phyloP scores from a whole-genome alignment of 2,113 vertebrate species.

The Sebastes fasciatus region DNA sequence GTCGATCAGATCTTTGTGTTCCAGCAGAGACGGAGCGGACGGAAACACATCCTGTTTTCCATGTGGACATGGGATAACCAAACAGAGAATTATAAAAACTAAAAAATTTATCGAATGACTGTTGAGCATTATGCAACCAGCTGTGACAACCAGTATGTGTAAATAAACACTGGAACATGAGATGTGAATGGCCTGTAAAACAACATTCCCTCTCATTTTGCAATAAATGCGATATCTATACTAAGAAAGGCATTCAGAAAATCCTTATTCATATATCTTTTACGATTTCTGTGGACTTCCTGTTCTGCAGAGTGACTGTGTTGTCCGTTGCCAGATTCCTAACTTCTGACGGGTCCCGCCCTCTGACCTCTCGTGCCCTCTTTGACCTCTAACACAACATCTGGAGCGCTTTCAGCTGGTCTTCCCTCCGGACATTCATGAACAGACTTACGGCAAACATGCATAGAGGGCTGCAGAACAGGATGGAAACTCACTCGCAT shows the following conservation, averaged over 20 bases:
- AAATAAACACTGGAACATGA: conserved; percentile 27
- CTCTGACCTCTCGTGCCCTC: conserved; percentile 42
- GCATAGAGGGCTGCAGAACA: conserved; percentile 26
- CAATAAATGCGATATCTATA: neutral
- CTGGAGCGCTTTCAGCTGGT: conserved; percentile 56
- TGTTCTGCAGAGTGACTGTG: conserved; percentile 25
- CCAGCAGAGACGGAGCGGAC: conserved; percentile 21
- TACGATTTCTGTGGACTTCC: conserved; percentile 46
- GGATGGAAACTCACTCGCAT: conserved; percentile 25
- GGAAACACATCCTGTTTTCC: conserved; percentile 62
- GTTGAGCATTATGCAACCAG: conserved; percentile 8
- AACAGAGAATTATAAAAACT: conserved; percentile 13
- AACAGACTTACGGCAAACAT: conserved; percentile 7
- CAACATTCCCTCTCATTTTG: neutral
- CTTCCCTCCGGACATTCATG: conserved; percentile 19
- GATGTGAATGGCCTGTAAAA: neutral
- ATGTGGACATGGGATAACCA: conserved; percentile 46
- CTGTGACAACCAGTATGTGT: neutral
- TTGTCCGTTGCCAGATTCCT: conserved; percentile 35
- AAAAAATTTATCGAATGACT: conserved; percentile 18
- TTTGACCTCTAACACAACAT: conserved; percentile 46
- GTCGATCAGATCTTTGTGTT: conserved; percentile 40
- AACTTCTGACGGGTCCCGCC: conserved; percentile 2
- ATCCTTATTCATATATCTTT: conserved; percentile 29
- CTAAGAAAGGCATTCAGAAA: conserved; percentile 26